These are phyloP conservation scores for Sinopyrophorus schimmeli DNA, from an alignment of 2,888 invertebrate genomes.

Conservation along the genomic window DNA sequence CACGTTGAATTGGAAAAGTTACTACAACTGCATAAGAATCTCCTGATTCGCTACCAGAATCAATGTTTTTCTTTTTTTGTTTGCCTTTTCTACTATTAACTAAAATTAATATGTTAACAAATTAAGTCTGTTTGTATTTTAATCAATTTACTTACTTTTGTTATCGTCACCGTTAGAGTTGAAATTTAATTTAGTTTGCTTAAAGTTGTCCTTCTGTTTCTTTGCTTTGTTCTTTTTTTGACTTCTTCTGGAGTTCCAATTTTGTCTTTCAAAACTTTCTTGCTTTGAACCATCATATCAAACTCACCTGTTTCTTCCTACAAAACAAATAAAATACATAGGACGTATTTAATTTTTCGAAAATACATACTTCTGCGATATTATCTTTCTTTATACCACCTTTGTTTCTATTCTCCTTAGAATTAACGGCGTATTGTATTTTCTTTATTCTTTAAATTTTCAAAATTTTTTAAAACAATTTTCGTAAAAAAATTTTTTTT, in stretches of 20 bases:
- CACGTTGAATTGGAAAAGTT: no score
- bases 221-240: slow-evolving; percentile 57
- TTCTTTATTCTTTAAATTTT: no score
- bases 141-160: no score
- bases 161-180: slow-evolving; percentile 45
- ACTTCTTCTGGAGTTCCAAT: slow-evolving; percentile 57
- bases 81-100: no score
- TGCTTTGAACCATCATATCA: slow-evolving; percentile 62
- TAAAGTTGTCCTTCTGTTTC: slow-evolving; percentile 65
- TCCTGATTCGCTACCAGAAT: no score
- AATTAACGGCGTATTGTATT: slow-evolving; percentile 69
- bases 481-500: no score
- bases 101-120: no score
- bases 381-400: slow-evolving; percentile 65
- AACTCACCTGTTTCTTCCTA: slow-evolving; percentile 66
- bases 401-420: slow-evolving; percentile 59
- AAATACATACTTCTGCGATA: slow-evolving; percentile 44
- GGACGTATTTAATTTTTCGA: no score
- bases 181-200: slow-evolving; percentile 75
- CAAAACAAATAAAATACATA: slow-evolving; percentile 25
- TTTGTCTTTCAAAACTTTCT: slow-evolving; percentile 61
- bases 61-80: no score
- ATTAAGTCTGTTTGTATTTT: no score
- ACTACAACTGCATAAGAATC: no score
- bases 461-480: no score